Base-by-base conservation (phyloP, 2,888 invertebrate species). In the Chironomus riparius region DNA sequence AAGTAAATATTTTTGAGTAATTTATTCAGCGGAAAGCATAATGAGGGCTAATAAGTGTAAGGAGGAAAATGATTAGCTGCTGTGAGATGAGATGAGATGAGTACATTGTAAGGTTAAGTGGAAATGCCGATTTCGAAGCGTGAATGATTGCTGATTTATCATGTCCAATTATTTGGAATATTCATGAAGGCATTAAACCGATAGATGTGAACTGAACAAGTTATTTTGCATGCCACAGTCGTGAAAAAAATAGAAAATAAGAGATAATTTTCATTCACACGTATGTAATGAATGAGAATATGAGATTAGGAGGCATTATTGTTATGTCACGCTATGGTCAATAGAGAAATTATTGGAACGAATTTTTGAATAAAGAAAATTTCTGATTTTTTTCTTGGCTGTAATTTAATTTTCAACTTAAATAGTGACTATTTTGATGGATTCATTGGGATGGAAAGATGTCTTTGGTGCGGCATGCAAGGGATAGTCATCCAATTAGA, bases 61-160 rank as follows among this genome's bases (percentile, higher is more conserved):
- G 71, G 13, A 18, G 50, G n/a, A 38, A 38, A 38, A 38, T 38
- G 38, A 38, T 38, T 38, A 38, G 10, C 38, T 38, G 38, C 38
- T 38, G 38, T 38, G 38, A 10, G 38, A 28, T 28, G 28, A 28
- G 28, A 28, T 28, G 28, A 28, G n/a, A 13, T 50, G 50, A 15
- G 50, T 15, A 50, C 12, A 15, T 21, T 38, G 71, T 15, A 2
- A 10, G 38, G 38, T 7, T 4, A 38, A 38, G 38, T 38, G 38
- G 38, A n/a, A 71, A 10, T 47, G 48, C 56, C 13, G 50, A 71
- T 24, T 3, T 71, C 15, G 50, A 72, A 24, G 61, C 72, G 72
- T 72, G 28, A 72, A 72, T 56, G 72, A 50, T 72, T 72, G 50
- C 62, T 72, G 72, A 72, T 62, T 72, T 72, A 50, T 72, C 72